These are phyloP conservation scores for Scaptomyza montana DNA, from an alignment of 1,140 invertebrate species.

Conservation along the genomic window DNA sequence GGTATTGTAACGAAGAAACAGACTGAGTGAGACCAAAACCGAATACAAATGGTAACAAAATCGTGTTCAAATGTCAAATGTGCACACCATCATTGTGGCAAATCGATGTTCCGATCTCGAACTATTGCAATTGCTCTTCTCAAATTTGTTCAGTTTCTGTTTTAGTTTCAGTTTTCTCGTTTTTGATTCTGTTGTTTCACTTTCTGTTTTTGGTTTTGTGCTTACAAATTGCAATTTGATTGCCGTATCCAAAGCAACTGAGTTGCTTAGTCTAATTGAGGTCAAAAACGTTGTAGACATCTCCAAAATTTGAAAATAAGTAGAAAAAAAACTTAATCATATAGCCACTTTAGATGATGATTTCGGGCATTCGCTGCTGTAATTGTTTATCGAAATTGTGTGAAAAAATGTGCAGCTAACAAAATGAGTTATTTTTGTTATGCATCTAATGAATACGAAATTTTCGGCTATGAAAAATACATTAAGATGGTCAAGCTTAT, in stretches of 20 bases:
- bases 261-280: conserved; percentile 65
- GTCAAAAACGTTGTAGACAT: conserved; percentile 68
- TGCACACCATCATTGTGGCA: conserved; percentile 40
- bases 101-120: conserved; percentile 42
- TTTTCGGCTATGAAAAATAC: conserved; percentile 9
- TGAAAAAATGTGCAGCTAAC: conserved; percentile 26
- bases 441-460: conserved; percentile 1
- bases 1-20: conserved; percentile 30
- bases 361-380: conserved; percentile 36
- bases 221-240: conserved; percentile 77
- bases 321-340: conserved; percentile 17
- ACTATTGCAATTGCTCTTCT: conserved; percentile 72
- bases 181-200: conserved; percentile 38
- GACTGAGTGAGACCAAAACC: conserved; percentile 64
- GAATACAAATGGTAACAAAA: conserved; percentile 62
- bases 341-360: conserved; percentile 12
- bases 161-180: conserved; percentile 27
- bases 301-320: conserved; percentile 54
- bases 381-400: conserved; percentile 49
- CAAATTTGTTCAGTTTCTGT: conserved; percentile 30
- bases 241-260: conserved; percentile 44
- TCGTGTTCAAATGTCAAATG: conserved; percentile 77
- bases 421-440: conserved; percentile 36
- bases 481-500: conserved; percentile 1
- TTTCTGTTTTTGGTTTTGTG: conserved; percentile 40